Evolutionary conservation across 2,888 invertebrate genomes (phyloP).

Genomic region (Leucania comma): DNA sequence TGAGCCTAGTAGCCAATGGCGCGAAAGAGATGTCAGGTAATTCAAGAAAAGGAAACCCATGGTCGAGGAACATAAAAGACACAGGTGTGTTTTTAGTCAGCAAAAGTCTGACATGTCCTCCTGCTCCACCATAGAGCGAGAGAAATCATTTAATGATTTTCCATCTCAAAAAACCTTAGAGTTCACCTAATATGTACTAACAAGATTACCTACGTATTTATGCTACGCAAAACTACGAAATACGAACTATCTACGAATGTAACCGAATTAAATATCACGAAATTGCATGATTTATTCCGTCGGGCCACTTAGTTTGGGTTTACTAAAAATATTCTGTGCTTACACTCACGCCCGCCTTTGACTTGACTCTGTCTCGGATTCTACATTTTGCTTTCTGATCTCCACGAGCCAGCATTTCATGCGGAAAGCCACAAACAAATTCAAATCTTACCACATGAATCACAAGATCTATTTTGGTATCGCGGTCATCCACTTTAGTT

Average conservation of each 20-base stretch:
- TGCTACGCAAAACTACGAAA: constrained; percentile 24
- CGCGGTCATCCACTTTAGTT: constrained; percentile 71
- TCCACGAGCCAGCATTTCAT: constrained; percentile 67
- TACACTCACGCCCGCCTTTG: constrained; percentile 79
- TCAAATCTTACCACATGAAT: constrained; percentile 67
- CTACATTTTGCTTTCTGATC: constrained; percentile 81
- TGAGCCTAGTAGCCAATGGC: too few species aligned
- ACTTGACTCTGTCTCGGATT: constrained; percentile 83
- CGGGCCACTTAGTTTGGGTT: constrained; percentile 71
- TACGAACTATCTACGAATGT: constrained; percentile 22
- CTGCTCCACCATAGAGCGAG: too few species aligned
- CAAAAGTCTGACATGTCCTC: too few species aligned
- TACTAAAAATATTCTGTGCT: constrained; percentile 82
- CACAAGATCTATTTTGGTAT: constrained; percentile 69
- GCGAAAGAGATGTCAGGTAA: too few species aligned
- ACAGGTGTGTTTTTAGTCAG: too few species aligned
- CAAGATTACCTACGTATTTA: constrained; percentile 16
- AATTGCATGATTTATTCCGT: constrained; percentile 74
- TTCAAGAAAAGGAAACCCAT: too few species aligned
- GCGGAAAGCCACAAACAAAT: constrained; percentile 69
- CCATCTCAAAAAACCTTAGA: background rate
- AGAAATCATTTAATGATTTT: too few species aligned
- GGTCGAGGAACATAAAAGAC: too few species aligned
- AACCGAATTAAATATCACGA: constrained; percentile 53
- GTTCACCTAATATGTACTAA: constrained; percentile 1